phyloP scores from a whole-genome alignment of 2,113 vertebrate species.

The Engraulis encrasicolus region DNA sequence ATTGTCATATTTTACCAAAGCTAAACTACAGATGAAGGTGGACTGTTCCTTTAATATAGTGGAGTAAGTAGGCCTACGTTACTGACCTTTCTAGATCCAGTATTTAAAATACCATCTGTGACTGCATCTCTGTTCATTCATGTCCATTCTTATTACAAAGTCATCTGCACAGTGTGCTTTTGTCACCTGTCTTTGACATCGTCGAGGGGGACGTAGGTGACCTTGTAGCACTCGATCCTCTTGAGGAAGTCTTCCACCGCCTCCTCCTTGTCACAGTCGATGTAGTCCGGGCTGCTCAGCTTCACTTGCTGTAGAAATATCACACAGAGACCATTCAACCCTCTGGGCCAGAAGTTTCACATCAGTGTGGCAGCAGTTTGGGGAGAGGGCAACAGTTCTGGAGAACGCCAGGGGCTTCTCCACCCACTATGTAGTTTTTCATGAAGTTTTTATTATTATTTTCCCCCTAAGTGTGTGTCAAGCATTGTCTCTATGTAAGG shows the following conservation, averaged over 20 bases:
- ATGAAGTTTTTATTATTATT: too few relatives aligned
- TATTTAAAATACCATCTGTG: background rate
- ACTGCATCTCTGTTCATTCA: background rate
- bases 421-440: too few relatives aligned
- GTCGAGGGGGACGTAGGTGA: conserved; percentile 84
- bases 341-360: background rate
- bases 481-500: too few relatives aligned
- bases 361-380: too few relatives aligned
- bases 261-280: conserved; percentile 82
- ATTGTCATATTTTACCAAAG: too few relatives aligned
- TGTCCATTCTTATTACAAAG: background rate
- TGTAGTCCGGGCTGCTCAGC: conserved; percentile 88
- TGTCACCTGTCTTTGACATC: conserved; percentile 86
- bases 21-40: too few relatives aligned
- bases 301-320: conserved; percentile 83
- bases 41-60: too few relatives aligned
- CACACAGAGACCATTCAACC: background rate
- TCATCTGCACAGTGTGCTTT: background rate
- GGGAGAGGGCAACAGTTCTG: too few relatives aligned
- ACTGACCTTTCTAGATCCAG: background rate
- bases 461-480: too few relatives aligned
- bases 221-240: conserved; percentile 88
- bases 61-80: too few relatives aligned
- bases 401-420: too few relatives aligned
- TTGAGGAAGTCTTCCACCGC: conserved; percentile 86